Evolutionary conservation across 2,113 vertebrate species (phyloP).

Genomic region (Tychaedon coryphoeus): DNA sequence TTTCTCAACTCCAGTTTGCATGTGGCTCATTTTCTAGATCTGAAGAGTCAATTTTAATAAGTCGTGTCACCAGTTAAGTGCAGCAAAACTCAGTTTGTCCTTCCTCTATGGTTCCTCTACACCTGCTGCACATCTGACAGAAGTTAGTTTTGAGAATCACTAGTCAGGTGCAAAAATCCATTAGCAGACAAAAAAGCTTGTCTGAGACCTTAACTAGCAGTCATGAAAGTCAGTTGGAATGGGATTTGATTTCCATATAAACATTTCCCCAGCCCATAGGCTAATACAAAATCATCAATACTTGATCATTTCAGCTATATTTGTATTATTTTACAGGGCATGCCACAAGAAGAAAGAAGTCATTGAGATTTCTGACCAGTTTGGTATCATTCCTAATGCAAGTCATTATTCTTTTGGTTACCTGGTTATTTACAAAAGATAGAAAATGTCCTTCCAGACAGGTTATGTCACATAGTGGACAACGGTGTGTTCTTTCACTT

Average conservation of each 20-base stretch:
- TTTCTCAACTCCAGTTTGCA: neutral
- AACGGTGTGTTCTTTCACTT: neutral
- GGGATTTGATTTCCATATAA: neutral
- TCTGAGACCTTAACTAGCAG: neutral
- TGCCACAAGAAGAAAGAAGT: neutral
- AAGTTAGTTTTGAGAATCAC: neutral
- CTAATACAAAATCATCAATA: neutral
- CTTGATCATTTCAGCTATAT: neutral
- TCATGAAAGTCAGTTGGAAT: neutral
- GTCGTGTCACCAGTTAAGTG: neutral
- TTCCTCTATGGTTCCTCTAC: neutral
- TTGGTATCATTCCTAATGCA: neutral
- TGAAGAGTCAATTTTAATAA: neutral
- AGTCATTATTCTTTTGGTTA: neutral
- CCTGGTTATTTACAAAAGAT: neutral
- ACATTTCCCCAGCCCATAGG: neutral
- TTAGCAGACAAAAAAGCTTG: neutral
- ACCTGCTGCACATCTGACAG: neutral
- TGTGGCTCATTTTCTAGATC: neutral
- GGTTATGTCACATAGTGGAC: neutral
- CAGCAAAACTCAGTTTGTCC: neutral
- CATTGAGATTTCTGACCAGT: neutral
- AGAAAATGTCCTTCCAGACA: neutral
- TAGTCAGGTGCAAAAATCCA: neutral
- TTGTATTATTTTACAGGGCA: neutral